Conservation (phyloP, 2,113 vertebrate genomes). For the Toxotes chatareus region DNA sequence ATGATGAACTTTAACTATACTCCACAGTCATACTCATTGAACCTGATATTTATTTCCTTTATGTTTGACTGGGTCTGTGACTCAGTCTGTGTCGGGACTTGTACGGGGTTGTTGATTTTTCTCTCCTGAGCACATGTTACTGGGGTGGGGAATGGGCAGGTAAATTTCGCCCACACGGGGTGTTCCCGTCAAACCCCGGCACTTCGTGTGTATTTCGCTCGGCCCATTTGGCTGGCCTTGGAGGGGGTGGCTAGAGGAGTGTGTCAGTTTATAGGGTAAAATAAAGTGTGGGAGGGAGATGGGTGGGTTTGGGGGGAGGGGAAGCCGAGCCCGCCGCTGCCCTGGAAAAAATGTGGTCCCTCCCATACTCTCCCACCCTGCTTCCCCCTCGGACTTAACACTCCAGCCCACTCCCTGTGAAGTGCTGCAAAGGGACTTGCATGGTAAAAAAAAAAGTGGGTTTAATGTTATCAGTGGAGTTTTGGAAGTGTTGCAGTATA, state of each 20-base stretch:
- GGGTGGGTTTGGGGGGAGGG: slow-evolving; percentile 83
- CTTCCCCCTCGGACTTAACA: slow-evolving; percentile 50
- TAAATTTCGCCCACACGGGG: slow-evolving; percentile 83
- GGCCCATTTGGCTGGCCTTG: slow-evolving; percentile 83
- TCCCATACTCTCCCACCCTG: slow-evolving; percentile 74
- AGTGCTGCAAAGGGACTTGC: neutral
- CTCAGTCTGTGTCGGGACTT: slow-evolving; percentile 2
- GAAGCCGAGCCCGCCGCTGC: slow-evolving; percentile 77
- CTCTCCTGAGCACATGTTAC: slow-evolving; percentile 81
- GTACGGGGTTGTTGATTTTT: slow-evolving; percentile 76
- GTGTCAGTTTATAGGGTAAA: slow-evolving; percentile 83
- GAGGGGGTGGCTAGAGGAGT: slow-evolving; percentile 81
- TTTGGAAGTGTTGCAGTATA: too few relatives aligned
- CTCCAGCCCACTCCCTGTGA: slow-evolving; percentile 17
- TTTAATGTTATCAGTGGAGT: neutral
- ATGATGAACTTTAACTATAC: neutral
- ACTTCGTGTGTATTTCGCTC: slow-evolving; percentile 71
- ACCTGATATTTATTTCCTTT: neutral
- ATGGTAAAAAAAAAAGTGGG: neutral
- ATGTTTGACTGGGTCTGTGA: neutral
- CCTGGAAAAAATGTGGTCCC: slow-evolving; percentile 76
- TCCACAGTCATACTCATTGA: neutral
- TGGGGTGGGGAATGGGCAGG: slow-evolving; percentile 82
- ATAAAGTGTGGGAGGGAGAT: slow-evolving; percentile 81
- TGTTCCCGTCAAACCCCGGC: slow-evolving; percentile 81